Conservation (phyloP, 30 jellyfish, hydroid and myxozoan species). For the Phacellophora camtschatica region DNA sequence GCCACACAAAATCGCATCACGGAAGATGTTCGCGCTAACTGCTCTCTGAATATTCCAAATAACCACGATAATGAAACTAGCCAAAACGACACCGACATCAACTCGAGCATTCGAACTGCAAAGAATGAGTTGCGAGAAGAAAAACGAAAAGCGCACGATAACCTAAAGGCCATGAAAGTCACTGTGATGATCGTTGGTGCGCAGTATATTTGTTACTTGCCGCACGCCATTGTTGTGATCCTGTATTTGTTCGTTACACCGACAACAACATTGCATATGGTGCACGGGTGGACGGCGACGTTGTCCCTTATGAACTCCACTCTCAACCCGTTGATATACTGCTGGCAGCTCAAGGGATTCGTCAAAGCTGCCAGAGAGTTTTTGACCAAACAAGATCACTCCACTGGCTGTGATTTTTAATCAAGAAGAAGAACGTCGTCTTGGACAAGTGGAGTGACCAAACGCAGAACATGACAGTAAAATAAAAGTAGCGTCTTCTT, state of each 20-base stretch:
- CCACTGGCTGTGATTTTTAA: too few species aligned
- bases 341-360: slow-evolving; percentile 73
- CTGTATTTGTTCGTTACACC: slow-evolving; percentile 38
- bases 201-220: slow-evolving; percentile 47
- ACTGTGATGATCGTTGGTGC: slow-evolving; percentile 62
- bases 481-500: too few species aligned
- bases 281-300: slow-evolving; percentile 68
- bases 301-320: slow-evolving; percentile 59
- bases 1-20: background rate
- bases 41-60: background rate
- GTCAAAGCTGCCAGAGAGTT: slow-evolving; percentile 40
- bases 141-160: slow-evolving; percentile 44
- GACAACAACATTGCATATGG: slow-evolving; percentile 60
- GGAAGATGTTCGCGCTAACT: background rate
- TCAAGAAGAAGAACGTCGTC: too few species aligned
- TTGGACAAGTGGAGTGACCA: too few species aligned
- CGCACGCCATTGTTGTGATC: slow-evolving; percentile 55
- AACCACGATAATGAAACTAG: background rate
- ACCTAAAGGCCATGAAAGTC: slow-evolving; percentile 48
- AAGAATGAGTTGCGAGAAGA: slow-evolving; percentile 37
- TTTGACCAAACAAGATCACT: background rate
- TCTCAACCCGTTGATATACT: slow-evolving; percentile 42
- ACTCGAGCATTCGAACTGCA: slow-evolving; percentile 22
- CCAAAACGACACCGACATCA: background rate
- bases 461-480: too few species aligned